phyloP scores from a whole-genome alignment of 2,888 invertebrate genomes.

The Lathronympha strigana region DNA sequence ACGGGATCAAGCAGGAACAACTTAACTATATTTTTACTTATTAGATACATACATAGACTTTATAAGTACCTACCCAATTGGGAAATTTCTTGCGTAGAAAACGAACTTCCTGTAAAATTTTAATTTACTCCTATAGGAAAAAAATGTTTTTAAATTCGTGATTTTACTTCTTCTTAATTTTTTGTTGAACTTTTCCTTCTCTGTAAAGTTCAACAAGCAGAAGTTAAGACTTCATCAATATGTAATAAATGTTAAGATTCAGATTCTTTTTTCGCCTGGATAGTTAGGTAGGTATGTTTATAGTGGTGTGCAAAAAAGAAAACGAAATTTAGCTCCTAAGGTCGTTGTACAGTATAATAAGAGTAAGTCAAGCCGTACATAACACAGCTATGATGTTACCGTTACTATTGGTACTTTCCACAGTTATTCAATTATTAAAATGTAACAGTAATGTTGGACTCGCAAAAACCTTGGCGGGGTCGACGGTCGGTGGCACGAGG shows the following conservation, averaged over 20 bases:
- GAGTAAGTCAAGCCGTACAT: slow-evolving; percentile 37
- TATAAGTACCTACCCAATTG: too few species aligned
- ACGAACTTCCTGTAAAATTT: too few species aligned
- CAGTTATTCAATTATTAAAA: slow-evolving; percentile 80
- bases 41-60: too few species aligned
- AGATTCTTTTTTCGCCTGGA: background rate
- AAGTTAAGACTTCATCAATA: background rate
- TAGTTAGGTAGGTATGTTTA: background rate
- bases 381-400: slow-evolving; percentile 57
- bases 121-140: too few species aligned
- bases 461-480: slow-evolving; percentile 79
- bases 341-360: slow-evolving; percentile 40
- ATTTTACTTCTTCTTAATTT: too few species aligned
- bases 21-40: too few species aligned
- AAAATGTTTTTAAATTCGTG: too few species aligned
- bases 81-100: too few species aligned
- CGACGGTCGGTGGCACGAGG: slow-evolving; percentile 79
- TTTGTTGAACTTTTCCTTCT: too few species aligned
- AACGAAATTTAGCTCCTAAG: slow-evolving; percentile 32
- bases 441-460: slow-evolving; percentile 77
- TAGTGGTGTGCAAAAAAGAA: slow-evolving; percentile 36
- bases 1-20: too few species aligned
- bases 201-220: too few species aligned
- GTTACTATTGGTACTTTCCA: slow-evolving; percentile 69
- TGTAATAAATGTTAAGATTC: background rate